These are phyloP conservation scores for Cherax quadricarinatus DNA, from an alignment of 1,140 invertebrate genomes.

Conservation along the genomic window DNA sequence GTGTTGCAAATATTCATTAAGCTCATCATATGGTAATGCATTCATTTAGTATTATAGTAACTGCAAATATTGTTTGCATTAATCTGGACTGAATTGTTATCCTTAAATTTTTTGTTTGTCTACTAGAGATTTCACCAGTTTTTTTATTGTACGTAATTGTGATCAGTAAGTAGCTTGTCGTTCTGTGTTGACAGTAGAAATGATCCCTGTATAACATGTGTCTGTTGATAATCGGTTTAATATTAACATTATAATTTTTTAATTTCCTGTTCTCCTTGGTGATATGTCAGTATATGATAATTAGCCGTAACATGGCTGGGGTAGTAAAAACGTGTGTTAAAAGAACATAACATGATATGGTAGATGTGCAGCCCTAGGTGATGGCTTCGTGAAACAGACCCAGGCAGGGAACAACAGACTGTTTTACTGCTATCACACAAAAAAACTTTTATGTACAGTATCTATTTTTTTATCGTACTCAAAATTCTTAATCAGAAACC, in stretches of 20 bases:
- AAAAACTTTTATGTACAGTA: not conserved
- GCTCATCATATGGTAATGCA: too few relatives aligned
- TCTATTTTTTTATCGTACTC: not conserved
- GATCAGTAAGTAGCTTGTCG: not conserved
- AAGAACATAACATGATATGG: slow-evolving; percentile 14
- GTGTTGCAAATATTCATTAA: too few relatives aligned
- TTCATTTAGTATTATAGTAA: too few relatives aligned
- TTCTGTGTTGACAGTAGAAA: too few relatives aligned
- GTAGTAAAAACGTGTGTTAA: not conserved
- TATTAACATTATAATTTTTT: too few relatives aligned
- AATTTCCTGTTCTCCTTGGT: too few relatives aligned
- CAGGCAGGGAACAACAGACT: slow-evolving; percentile 52
- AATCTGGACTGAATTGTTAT: too few relatives aligned
- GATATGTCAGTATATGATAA: not conserved
- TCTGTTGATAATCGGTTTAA: too few relatives aligned
- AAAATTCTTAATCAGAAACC: slow-evolving; percentile 34
- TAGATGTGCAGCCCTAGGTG: slow-evolving; percentile 23
- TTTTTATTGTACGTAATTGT: not conserved
- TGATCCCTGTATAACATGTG: too few relatives aligned
- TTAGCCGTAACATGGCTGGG: not conserved
- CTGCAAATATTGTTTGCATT: too few relatives aligned
- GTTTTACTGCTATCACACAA: slow-evolving; percentile 63
- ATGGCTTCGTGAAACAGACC: slow-evolving; percentile 71
- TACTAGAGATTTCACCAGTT: too few relatives aligned
- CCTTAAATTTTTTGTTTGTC: too few relatives aligned